Conservation (phyloP, 2,888 invertebrate species). For the Allophyes oxyacanthae region DNA sequence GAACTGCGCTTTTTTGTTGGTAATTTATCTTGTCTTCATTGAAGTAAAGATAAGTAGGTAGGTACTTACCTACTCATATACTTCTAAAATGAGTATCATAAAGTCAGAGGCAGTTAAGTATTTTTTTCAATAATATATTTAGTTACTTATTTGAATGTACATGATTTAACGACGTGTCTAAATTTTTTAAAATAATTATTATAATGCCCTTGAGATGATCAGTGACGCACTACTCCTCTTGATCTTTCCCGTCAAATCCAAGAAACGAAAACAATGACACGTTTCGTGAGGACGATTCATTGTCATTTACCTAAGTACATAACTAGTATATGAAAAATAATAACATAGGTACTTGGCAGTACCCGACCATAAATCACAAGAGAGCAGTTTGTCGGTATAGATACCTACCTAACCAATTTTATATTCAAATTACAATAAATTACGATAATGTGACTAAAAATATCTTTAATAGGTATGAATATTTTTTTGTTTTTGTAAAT, state of each 20-base stretch:
- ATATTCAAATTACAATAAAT: constrained; percentile 7
- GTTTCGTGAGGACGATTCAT: constrained; percentile 9
- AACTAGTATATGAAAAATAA: background rate
- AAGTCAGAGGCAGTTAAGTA: too few relatives aligned
- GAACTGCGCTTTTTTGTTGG: background rate
- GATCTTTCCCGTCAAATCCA: background rate
- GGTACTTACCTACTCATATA: too few relatives aligned
- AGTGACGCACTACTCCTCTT: background rate
- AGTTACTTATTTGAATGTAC: too few relatives aligned
- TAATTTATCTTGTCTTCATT: background rate
- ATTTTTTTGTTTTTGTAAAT: background rate
- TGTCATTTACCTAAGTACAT: constrained; percentile 5
- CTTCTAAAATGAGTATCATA: too few relatives aligned
- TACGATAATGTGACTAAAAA: constrained; percentile 1
- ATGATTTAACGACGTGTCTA: too few relatives aligned
- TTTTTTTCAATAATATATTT: too few relatives aligned
- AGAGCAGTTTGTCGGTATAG: too few relatives aligned
- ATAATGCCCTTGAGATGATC: constrained; percentile 4
- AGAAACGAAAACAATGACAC: constrained; percentile 6
- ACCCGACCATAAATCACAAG: background rate
- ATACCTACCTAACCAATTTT: background rate
- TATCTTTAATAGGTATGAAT: background rate
- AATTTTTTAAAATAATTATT: too few relatives aligned
- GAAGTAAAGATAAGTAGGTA: background rate
- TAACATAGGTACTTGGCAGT: background rate